Base-by-base conservation (phyloP, 2,113 vertebrate species). In the Bagarius yarrelli region DNA sequence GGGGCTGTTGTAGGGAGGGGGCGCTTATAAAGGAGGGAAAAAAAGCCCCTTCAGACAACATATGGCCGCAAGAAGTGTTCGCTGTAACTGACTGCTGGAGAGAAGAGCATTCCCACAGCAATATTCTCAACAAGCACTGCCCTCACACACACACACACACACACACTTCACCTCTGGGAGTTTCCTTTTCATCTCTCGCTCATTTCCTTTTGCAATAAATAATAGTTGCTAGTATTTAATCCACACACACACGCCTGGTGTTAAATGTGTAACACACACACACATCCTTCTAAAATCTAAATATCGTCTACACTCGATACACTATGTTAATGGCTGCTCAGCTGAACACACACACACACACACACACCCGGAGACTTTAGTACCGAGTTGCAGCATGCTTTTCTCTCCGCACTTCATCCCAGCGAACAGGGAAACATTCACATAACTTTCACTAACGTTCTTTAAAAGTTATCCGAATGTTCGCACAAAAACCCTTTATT, bases 31-130 rank as follows among this genome's bases (percentile, higher is more conserved):
- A 76, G n/a, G 61, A 30, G 75, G 3, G 60, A 8, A 70, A 57
- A 73, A 83, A 74, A 84, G 52, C 47, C 69, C 34, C 6, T 59
- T 67, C 30, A 70, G 44, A 70, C 57, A 82, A 82, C 80, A 85
- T 63, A 83, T 79, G 83, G 47, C 47, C 36, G 8, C 13, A 27
- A 82, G 72, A 75, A 61, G 69, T 67, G 59, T 34, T 55, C 69
- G 0, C 25, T 40, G n/a, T 53, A 30, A 77, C 73, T 80, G 76
- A 57, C 53, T 78, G 77, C 76, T 73, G 32, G 47, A 73, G 64
- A 34, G 56, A 25, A 5, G 56, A 75, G 70, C 36, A 60, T 76
- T 79, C 64, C 47, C 57, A 69, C 56, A 64, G 73, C 60, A 52
- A 50, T 32, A 78, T 78, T 47, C 69, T 66, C 60, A 71, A 56